Evolutionary conservation across 2,888 invertebrate genomes (phyloP), one percentile per base, ranked within the genome.

Genomic region (Macrophya alboannulata): DNA sequence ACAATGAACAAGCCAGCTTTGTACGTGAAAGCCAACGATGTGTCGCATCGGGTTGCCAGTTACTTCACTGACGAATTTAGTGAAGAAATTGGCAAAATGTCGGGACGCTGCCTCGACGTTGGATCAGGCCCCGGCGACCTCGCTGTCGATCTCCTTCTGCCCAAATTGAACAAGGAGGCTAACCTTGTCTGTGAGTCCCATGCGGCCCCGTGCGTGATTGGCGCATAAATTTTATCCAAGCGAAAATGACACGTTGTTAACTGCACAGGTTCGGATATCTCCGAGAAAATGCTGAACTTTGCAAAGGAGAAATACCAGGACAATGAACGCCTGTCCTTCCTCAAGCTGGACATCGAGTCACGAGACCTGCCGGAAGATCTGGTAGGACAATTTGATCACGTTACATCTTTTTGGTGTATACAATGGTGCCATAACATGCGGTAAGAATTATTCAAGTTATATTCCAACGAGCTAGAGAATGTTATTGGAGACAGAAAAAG

Each of bases 101-200:
- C 87, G 48, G 93, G 93, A 8, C 90, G 86, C 62, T 93, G 94
- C 81, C 89, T 94, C 65, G 97, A 97, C 89, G 95, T 97, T 62
- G 97, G 97, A 0, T 96, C 96, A 87, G 97, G 97, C 0, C 96
- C 96, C 59, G 97, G 97, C 0, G 95, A 96, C 89, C 96, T 97
- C 12, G 95, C 96, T 0, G 94, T 95, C 84, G 95, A 96, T n/a
- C 93, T 96, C 48, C 93, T 98, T 85, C 94, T 96, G 87, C 96
- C 96, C 0, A 94, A 95, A 86, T 90, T 97, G 81, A 96, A 97
- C 0, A 88, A 91, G 1, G 94, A 94, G n/a, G 95, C 95, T 82
- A 92, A 92, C 0, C 93, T 93, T 15, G 88, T 92, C 40, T 93
- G 93, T 93, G 87, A 91, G 90, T 72, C 15, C n/a, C 10, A 6